A percentile compares a stretch with the other conserved stretches of the same genome.
Conservation (phyloP, 2,888 invertebrate genomes). For the Gortyna flavago region DNA sequence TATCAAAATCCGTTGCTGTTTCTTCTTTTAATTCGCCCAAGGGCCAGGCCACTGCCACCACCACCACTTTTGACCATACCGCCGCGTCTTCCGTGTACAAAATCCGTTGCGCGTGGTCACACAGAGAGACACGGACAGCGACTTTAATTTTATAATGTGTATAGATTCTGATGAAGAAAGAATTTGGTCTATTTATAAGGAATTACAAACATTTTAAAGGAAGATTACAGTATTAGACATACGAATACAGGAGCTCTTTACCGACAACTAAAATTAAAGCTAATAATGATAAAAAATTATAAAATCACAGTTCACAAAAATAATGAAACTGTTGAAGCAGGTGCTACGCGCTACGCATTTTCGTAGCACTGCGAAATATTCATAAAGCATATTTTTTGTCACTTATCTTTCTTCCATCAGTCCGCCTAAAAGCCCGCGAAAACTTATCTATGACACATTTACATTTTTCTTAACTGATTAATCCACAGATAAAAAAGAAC, state of each 20-base stretch:
- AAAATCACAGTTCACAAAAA: neutral
- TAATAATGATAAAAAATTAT: too few species aligned
- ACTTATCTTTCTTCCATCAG: neutral
- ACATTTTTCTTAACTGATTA: constrained; percentile 54
- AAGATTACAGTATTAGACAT: neutral
- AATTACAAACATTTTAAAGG: neutral
- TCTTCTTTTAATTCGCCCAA: too few species aligned
- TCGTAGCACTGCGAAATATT: constrained; percentile 16
- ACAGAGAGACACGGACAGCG: neutral
- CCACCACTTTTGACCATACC: too few species aligned
- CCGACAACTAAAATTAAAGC: too few species aligned
- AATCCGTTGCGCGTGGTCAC: too few species aligned
- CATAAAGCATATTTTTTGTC: neutral
- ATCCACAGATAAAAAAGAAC: constrained; percentile 66
- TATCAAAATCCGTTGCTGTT: too few species aligned
- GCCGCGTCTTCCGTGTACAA: too few species aligned
- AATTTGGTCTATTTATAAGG: neutral
- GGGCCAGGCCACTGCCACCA: too few species aligned
- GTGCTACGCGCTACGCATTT: constrained; percentile 11
- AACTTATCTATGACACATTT: constrained; percentile 34
- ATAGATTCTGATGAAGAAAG: neutral
- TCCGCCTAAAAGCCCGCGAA: constrained; percentile 21
- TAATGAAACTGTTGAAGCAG: neutral
- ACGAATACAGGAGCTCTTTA: neutral
- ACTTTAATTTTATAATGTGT: too few species aligned